Base-by-base conservation (phyloP, 2,113 vertebrate genomes). In the Leuciscus idus region DNA sequence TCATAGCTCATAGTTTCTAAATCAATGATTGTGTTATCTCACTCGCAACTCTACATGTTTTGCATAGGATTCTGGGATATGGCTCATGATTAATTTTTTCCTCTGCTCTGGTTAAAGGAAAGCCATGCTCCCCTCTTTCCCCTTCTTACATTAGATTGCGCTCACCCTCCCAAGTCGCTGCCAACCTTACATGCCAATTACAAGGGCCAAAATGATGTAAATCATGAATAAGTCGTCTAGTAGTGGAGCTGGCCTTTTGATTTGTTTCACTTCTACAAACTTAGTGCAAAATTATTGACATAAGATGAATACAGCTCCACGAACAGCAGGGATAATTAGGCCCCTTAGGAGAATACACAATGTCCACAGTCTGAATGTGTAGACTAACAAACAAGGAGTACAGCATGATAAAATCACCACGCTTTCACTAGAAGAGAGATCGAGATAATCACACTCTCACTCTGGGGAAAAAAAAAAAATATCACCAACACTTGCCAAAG, bases 401-500 rank as follows among this genome's bases (percentile, higher is more conserved):
- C 15, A 26, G 28, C 17, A 82, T 46, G 39, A 81, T 46, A 28
- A 39, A 80, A 73, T 43, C 33, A 1, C 36, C 15, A 66, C n/a
- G 26, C 8, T 50, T 81, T 81, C 62, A 66, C 39, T 30, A 4
- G 19, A 81, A 39, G 30, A 28, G 75, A 55, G n/a, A 73, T 30
- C 55, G 80, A 62, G 26, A 61, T 57, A 86, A 86, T 59, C 57
- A 62, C 39, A 15, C 43, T 75, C 72, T 81, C 23, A 15, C 50
- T 75, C 28, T 3, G 26, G 28, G 26, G 52, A 12, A 1, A 50
- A 33, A 46, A 33, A 33, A 62, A 85, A 85, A 57, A 46, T 9
- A 72, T 55, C 39, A 86, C 46, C 78, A 55, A 62, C n/a, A 74
- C 57, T 52, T 87, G 84, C 86, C 84, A 80, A 87, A 85, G 83